Base-by-base conservation (phyloP, 2,797 vertebrate species). In the Mycteria americana region DNA sequence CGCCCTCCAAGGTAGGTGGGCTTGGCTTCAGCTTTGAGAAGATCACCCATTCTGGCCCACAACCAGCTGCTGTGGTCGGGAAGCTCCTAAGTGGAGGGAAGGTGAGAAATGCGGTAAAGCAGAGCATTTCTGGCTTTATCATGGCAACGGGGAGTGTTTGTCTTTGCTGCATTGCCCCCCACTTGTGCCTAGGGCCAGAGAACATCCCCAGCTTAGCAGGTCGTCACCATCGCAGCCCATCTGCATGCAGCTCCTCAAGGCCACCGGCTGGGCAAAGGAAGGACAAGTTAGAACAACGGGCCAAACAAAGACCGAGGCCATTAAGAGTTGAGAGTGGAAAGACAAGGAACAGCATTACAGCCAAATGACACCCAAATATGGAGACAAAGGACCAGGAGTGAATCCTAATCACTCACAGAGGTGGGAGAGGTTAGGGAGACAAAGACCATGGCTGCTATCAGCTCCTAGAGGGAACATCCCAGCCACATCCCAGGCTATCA, bases 181-280 rank as follows among this genome's bases (percentile, higher is more conserved):
- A 3, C 24, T 77, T 75, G 59, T 37, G 59, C 11, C 33, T n/a
- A 21, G 73, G n/a, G 27, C 54, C 57, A 75, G 43, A 74, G 63
- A 50, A 91, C 85, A 64, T 30, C 46, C 28, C 50, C n/a, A 39
- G 18, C 2, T 75, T 41, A 75, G 37, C 25, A 37, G 39, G 9
- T n/a, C 4, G 0, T 57, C 48, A 39, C 28, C 23, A 22, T 35
- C 35, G 7, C 24, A 33, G 59, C 0, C 1, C 46, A 50, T 18
- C 59, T 12, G 7, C 59, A 18, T 24, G 24, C 59, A 37, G 54
- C 57, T 86, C 41, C 73, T 75, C 60, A 13, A 59, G 80, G 76
- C 56, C 3, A 1, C n/a, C 21, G 24, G 6, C 27, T 70, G 77
- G 56, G 50, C 63, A 56, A 79, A 82, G 27, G 82, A 72, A 63